Evolutionary conservation across 2,888 invertebrate genomes (phyloP), one percentile per base, ranked within the genome.

Genomic region (Zhengitettix transpicula): DNA sequence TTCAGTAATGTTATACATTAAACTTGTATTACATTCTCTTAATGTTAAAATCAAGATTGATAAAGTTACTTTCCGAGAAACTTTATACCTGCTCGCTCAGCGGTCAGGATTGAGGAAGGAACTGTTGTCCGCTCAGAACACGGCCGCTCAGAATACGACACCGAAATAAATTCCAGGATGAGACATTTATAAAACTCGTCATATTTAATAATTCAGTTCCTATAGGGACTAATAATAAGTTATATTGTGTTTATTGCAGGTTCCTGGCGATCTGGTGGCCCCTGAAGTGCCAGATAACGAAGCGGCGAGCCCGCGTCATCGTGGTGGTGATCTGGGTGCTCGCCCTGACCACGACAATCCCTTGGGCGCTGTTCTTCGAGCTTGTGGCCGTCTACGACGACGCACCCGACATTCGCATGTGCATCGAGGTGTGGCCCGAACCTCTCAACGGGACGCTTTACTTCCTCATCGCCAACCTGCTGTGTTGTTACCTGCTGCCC

Each of bases 251-350:
- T 28, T 28, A 7, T 52, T 85, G 16, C 85, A 95, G 95, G 78
- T 95, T 94, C 72, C 80, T 95, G 66, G 95, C 95, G 55, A 96
- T 95, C 68, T 94, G 95, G 88, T 93, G 91, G 85, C 92, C 93
- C 1, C 74, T 95, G 68, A 90, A 89, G 70, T 85, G 87, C 70
- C 92, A 93, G 73, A 90, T 95, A 74, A 91, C 93, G 55, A 90
- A 90, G 69, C 81, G 87, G 59, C 83, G 91, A 16, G 92, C 94
- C 11, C 81, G 91, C 58, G 77, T 89, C 71, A 88, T 93, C 81
- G 93, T 95, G 68, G 77, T 89, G 62, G 78, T 90, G 69, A 94
- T 94, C 69, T 95, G 95, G 95, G 79, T 89, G 69, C 83, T 90
- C 66, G 90, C 94, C 1, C 76, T 89, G 64, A 80, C 85, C 52